Evolutionary conservation across 1,140 invertebrate genomes (phyloP).

Genomic region (Aphaenogaster ashmeadi): DNA sequence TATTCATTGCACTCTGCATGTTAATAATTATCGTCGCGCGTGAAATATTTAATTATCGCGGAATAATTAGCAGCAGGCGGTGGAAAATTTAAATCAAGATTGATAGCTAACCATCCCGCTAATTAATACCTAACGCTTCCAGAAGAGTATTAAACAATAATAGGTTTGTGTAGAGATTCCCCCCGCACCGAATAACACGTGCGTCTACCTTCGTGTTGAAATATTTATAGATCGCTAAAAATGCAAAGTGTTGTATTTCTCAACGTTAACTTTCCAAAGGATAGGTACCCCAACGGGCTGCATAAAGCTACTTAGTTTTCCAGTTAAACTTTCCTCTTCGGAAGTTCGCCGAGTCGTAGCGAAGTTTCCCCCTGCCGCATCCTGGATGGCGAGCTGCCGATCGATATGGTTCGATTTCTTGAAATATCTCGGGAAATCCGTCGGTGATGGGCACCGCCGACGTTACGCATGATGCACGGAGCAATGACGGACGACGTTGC

Average conservation of each 20-base stretch:
- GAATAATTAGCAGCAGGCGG: conserved; percentile 31
- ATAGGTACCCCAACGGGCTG: conserved; percentile 36
- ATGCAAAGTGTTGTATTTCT: conserved; percentile 45
- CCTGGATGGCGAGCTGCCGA: too few relatives aligned
- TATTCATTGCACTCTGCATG: conserved; percentile 23
- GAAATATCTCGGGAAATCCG: conserved; percentile 37
- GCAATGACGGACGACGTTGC: conserved; percentile 59
- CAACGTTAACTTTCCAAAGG: conserved; percentile 31
- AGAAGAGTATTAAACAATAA: conserved; percentile 42
- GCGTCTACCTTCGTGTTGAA: conserved; percentile 5
- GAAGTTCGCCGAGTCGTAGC: conserved; percentile 21
- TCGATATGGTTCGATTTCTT: conserved; percentile 19
- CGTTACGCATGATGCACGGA: conserved; percentile 15
- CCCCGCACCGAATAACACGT: neutral
- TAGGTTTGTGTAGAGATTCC: conserved; percentile 1
- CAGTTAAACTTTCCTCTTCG: conserved; percentile 57
- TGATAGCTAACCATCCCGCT: conserved; percentile 39
- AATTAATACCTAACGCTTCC: conserved; percentile 33
- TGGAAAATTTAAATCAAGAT: conserved; percentile 37
- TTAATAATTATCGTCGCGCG: conserved; percentile 54
- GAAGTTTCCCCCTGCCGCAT: neutral
- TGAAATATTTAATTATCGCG: conserved; percentile 37
- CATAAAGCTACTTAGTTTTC: conserved; percentile 58
- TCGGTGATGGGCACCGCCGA: conserved; percentile 20
- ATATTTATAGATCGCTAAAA: conserved; percentile 55